A percentile compares a stretch with the other conserved stretches of the same genome.
These are phyloP conservation scores for Mirza zaza DNA, from an alignment of 2,113 vertebrate species.

Conservation along the genomic window DNA sequence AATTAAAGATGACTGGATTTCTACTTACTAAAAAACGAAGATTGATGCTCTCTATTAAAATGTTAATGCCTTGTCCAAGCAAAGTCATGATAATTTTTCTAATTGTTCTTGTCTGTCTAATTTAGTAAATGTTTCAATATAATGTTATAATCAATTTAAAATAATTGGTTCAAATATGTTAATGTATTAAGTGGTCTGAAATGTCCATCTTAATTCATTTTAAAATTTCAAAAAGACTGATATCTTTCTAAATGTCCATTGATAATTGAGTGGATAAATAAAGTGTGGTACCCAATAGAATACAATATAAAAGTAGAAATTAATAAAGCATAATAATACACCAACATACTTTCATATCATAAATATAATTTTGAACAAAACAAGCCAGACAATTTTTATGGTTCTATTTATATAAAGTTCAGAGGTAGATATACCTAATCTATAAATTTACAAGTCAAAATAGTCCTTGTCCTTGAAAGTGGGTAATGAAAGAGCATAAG, in stretches of 20 bases:
- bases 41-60: slow-evolving; percentile 21
- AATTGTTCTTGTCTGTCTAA: not conserved
- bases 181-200: not conserved
- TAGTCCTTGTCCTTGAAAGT: not conserved
- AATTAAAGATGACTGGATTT: not conserved
- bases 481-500: not conserved
- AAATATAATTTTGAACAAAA: slow-evolving; percentile 24
- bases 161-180: not conserved
- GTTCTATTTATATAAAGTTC: not conserved
- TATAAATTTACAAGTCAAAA: not conserved
- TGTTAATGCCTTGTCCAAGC: not conserved
- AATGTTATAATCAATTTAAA: slow-evolving; percentile 4
- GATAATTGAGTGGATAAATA: not conserved
- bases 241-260: not conserved
- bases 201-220: not conserved
- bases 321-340: not conserved
- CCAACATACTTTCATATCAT: not conserved
- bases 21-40: not conserved
- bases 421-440: not conserved
- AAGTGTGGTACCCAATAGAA: not conserved
- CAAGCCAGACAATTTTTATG: not conserved
- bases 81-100: not conserved
- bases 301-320: not conserved
- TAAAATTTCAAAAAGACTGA: not conserved
- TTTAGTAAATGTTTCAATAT: not conserved